Conservation (phyloP, 1,140 invertebrate species). For the Lucilia sericata region DNA sequence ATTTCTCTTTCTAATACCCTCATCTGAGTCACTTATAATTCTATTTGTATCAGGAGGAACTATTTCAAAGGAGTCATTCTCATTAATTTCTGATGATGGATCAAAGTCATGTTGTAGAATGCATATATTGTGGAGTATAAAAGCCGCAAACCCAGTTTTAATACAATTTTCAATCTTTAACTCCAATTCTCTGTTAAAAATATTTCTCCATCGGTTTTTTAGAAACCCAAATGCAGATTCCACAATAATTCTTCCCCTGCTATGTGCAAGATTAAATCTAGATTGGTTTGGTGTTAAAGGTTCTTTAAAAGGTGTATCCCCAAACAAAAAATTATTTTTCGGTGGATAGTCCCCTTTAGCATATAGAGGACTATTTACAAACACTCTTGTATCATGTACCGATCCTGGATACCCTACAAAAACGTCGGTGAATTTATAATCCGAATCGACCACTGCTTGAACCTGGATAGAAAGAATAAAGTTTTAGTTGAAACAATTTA, state of each 20-base stretch:
- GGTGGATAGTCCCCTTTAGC: slow-evolving; percentile 13
- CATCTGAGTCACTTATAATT: not conserved
- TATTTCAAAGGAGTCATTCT: not conserved
- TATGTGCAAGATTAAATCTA: not conserved
- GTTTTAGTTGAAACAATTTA: not conserved
- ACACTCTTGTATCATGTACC: slow-evolving; percentile 19
- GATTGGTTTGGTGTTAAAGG: slow-evolving; percentile 7
- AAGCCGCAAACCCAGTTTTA: not conserved
- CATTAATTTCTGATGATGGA: not conserved
- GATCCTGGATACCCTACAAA: slow-evolving; percentile 28
- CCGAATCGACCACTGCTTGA: not conserved
- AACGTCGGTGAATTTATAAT: slow-evolving; percentile 28
- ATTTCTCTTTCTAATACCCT: not conserved
- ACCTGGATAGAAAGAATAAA: too few species aligned
- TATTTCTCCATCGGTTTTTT: slow-evolving; percentile 1
- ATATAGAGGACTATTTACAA: slow-evolving; percentile 32
- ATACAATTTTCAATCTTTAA: not conserved
- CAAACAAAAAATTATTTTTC: slow-evolving; percentile 23
- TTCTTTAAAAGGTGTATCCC: slow-evolving; percentile 29
- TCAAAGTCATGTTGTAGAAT: not conserved
- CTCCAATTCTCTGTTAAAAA: not conserved
- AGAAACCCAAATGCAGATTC: not conserved
- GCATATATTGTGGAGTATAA: not conserved
- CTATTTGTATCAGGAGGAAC: not conserved
- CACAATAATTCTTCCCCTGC: not conserved